Percentiles rank a stretch among this genome's conserved stretches.
phyloP scores from a whole-genome alignment of 1,140 invertebrate genomes.

The Drosophila setifemur region DNA sequence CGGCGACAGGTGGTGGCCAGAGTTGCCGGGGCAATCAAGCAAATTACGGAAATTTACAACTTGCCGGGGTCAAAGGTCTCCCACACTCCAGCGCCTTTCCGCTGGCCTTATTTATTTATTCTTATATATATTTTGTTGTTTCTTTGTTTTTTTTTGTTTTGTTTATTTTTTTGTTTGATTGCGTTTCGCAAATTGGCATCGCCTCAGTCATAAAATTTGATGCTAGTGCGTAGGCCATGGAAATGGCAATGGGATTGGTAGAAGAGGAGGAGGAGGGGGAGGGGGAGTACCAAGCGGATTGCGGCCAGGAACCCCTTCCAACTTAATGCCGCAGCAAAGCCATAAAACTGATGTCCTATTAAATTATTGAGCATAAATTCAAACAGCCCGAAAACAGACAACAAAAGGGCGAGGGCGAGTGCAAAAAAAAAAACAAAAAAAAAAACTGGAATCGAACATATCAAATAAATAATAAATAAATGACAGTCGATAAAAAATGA shows the following conservation, averaged over 20 bases:
- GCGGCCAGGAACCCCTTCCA: slow-evolving; percentile 9
- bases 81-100: not conserved
- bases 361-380: slow-evolving; percentile 72
- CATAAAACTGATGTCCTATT: slow-evolving; percentile 68
- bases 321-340: slow-evolving; percentile 44
- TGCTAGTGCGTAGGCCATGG: slow-evolving; percentile 48
- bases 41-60: slow-evolving; percentile 68
- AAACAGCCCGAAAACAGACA: slow-evolving; percentile 36
- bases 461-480: slow-evolving; percentile 72
- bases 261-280: not conserved
- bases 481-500: slow-evolving; percentile 60
- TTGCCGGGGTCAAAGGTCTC: slow-evolving; percentile 30
- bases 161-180: slow-evolving; percentile 66
- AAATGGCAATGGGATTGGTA: not conserved
- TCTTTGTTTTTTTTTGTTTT: slow-evolving; percentile 40
- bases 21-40: slow-evolving; percentile 57
- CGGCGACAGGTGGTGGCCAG: slow-evolving; percentile 50
- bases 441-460: slow-evolving; percentile 39
- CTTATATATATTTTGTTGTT: slow-evolving; percentile 4
- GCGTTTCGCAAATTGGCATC: slow-evolving; percentile 52
- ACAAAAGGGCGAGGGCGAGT: slow-evolving; percentile 11
- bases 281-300: not conserved
- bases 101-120: slow-evolving; percentile 3
- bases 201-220: slow-evolving; percentile 62
- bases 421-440: slow-evolving; percentile 31